Base-by-base conservation (phyloP, 2,888 invertebrate genomes). In the Scrobipalpa atriplicella region DNA sequence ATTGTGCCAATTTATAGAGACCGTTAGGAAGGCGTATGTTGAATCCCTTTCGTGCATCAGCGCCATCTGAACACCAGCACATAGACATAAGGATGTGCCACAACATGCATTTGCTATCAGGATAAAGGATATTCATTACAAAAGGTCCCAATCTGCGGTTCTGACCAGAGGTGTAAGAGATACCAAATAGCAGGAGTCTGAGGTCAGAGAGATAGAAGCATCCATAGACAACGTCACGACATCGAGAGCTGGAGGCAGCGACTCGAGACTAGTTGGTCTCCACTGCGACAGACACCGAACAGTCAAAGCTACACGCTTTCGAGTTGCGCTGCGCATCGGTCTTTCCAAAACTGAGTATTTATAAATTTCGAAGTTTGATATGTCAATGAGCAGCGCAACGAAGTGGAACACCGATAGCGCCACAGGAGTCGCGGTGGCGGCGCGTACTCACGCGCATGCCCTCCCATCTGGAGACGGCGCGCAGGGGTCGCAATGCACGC, bases 401-500 rank as follows among this genome's bases (percentile, higher is more conserved):
- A 72, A 58, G 77, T 78, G 78, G 76, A 81, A 81, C 80, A 85
- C 75, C 73, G 75, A 79, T 78, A 82, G 82, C 82, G 79, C 72
- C 78, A 73, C 78, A n/a, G 18, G 38, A 64, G 52, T 10, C 19
- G 18, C 72, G 72, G 73, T 71, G 72, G 73, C 75, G 77, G 83
- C 85, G 87, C 85, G 82, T 95, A 96, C 96, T 97, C 96, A 98
- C 98, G 95, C 96, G 95, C 97, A 98, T 98, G 93, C 98, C 97
- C 95, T 98, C 98, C 97, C 97, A 97, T 92, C 98, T 95, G 82
- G 98, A 98, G 78, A 98, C 97, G 77, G 98, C 98, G 86, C 98
- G 95, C 80, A 98, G 95, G 77, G 98, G 98, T 84, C 98, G 94
- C 86, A 98, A 94, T 72, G 98, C 98, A 85, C 98, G 95, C 86